Evolutionary conservation across 2,888 invertebrate species (phyloP).

Genomic region (Acheta domesticus): DNA sequence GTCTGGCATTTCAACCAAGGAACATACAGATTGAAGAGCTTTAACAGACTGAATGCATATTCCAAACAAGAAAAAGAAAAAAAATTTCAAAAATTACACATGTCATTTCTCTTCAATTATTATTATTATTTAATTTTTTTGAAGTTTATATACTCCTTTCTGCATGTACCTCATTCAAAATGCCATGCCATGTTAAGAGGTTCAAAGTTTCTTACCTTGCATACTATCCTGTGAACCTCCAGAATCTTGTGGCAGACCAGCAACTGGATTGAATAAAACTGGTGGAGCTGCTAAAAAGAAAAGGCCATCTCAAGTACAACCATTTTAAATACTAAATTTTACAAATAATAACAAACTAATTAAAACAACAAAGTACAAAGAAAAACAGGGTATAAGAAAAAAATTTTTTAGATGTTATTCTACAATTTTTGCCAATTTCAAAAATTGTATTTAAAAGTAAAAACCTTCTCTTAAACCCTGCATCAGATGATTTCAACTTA

Average conservation of each 20-base stretch:
- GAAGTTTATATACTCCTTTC: background rate
- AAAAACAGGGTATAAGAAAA: no score
- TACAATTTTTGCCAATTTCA: no score
- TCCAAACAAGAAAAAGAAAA: no score
- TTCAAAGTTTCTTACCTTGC: conserved; percentile 35
- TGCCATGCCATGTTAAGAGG: background rate
- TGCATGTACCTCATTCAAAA: background rate
- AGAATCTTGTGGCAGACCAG: conserved; percentile 36
- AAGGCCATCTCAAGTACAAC: no score
- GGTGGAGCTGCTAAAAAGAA: conserved; percentile 24
- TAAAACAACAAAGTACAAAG: background rate
- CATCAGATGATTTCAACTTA: no score
- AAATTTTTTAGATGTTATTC: no score
- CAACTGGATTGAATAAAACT: conserved; percentile 31
- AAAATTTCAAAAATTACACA: no score
- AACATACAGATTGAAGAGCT: background rate
- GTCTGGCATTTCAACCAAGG: background rate
- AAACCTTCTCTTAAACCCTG: no score
- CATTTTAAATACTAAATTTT: background rate
- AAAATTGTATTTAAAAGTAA: no score
- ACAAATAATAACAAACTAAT: background rate
- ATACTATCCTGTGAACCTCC: conserved; percentile 36
- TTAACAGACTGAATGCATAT: no score
- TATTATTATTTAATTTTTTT: no score
- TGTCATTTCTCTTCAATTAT: no score